These are phyloP conservation scores for Therioaphis trifolii DNA, from an alignment of 2,888 invertebrate species.

Conservation along the genomic window DNA sequence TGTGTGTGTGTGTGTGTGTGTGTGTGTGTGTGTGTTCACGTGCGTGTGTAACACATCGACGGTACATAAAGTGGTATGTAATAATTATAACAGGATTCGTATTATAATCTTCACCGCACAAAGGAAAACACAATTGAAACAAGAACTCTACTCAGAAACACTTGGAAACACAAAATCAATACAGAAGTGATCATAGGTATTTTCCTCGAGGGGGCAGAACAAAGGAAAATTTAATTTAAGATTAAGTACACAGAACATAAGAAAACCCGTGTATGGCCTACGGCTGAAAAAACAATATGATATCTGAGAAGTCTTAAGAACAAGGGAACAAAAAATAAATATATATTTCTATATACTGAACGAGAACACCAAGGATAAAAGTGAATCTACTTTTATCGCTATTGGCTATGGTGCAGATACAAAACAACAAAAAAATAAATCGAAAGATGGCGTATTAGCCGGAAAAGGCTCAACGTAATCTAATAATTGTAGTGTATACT, in stretches of 20 bases:
- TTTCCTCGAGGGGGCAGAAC: conserved; percentile 12
- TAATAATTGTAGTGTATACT: too few relatives aligned
- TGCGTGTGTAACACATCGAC: too few relatives aligned
- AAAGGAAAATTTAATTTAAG: conserved; percentile 44
- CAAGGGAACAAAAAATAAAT: background rate
- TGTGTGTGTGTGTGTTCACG: too few relatives aligned
- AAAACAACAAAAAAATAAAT: conserved; percentile 4
- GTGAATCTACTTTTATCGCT: conserved; percentile 19
- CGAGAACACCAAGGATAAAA: conserved; percentile 10
- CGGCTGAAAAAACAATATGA: conserved; percentile 39
- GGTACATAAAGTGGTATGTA: conserved; percentile 74
- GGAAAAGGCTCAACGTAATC: background rate
- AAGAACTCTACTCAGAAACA: background rate
- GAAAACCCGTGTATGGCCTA: conserved; percentile 20
- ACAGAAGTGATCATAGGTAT: conserved; percentile 33
- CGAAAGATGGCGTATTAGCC: too few relatives aligned
- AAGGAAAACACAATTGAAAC: conserved; percentile 19
- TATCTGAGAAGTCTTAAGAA: conserved; percentile 21
- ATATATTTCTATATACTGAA: background rate
- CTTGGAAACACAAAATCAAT: conserved; percentile 61
- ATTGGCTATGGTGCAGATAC: background rate
- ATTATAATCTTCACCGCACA: background rate
- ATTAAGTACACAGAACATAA: conserved; percentile 12
- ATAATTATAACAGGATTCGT: too few relatives aligned
- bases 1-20: too few relatives aligned